A percentile compares a stretch with the other conserved stretches of the same genome.
Evolutionary conservation across 1,140 invertebrate species (phyloP).

Genomic region (Macrobrachium nipponense): DNA sequence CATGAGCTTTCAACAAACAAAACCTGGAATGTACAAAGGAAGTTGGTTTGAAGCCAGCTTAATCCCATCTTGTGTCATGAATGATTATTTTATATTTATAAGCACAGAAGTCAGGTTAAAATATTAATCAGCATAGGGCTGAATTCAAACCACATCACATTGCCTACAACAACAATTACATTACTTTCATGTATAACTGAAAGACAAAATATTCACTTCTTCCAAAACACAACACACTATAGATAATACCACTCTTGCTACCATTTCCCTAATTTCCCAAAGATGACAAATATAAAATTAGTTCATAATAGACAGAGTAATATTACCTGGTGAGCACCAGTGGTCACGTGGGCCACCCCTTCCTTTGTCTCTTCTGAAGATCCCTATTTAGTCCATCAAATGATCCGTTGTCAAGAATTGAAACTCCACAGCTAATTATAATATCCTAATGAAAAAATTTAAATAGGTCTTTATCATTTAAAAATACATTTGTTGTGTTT

Average conservation of each 20-base stretch:
- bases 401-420: too few species aligned
- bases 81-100: background rate
- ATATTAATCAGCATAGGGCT: constrained; percentile 18
- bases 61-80: background rate
- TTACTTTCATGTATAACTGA: constrained; percentile 47
- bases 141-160: constrained; percentile 54
- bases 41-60: constrained; percentile 45
- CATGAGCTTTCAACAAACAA: constrained; percentile 57
- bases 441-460: too few species aligned
- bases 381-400: constrained; percentile 1
- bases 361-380: constrained; percentile 17
- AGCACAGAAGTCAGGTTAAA: background rate
- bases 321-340: constrained; percentile 28
- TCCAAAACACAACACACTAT: constrained; percentile 29
- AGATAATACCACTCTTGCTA: constrained; percentile 27
- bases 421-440: too few species aligned
- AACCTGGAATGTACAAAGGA: constrained; percentile 60
- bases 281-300: background rate
- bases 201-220: constrained; percentile 46
- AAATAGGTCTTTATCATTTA: too few species aligned
- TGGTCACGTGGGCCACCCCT: constrained; percentile 11
- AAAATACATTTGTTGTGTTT: too few species aligned
- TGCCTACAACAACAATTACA: constrained; percentile 47
- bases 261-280: constrained; percentile 9
- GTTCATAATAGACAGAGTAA: constrained; percentile 5